Percentiles rank a stretch among this genome's conserved stretches.
Conservation (phyloP, 2,113 vertebrate genomes). For the Neomonachus schauinslandi region DNA sequence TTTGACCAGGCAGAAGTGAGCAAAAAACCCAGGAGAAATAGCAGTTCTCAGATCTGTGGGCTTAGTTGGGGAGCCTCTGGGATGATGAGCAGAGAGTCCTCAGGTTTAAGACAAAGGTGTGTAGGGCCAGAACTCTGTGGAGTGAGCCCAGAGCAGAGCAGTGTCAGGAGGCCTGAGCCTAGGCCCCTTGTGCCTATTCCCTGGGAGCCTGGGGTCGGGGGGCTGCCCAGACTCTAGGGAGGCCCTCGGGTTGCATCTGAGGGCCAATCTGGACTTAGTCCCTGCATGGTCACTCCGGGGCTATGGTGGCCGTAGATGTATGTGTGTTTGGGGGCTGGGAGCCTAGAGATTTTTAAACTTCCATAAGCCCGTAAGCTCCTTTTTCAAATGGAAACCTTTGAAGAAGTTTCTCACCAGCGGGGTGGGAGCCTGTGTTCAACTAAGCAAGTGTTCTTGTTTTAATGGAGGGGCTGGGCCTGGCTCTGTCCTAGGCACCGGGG, state of each 20-base stretch:
- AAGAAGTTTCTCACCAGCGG: neutral
- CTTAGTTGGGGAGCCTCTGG: neutral
- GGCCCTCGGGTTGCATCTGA: neutral
- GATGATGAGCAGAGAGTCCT: neutral
- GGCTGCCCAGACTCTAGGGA: neutral
- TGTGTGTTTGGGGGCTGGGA: neutral
- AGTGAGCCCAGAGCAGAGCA: neutral
- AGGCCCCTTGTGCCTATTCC: neutral
- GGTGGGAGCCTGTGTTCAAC: neutral
- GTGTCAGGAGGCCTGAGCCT: neutral
- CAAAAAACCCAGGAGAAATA: neutral
- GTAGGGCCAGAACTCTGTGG: neutral
- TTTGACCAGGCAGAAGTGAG: neutral
- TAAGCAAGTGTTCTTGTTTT: neutral
- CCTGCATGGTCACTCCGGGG: neutral
- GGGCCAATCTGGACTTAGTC: no score
- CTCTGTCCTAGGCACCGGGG: neutral
- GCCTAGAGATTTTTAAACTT: neutral
- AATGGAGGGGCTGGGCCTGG: neutral
- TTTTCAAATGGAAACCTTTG: conserved; percentile 9
- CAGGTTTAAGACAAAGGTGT: neutral
- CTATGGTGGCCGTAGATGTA: neutral
- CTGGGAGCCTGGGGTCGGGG: neutral
- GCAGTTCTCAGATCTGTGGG: neutral
- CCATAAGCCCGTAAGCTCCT: neutral